Conservation (phyloP, 2,113 vertebrate species). For the Mandrillus leucophaeus region DNA sequence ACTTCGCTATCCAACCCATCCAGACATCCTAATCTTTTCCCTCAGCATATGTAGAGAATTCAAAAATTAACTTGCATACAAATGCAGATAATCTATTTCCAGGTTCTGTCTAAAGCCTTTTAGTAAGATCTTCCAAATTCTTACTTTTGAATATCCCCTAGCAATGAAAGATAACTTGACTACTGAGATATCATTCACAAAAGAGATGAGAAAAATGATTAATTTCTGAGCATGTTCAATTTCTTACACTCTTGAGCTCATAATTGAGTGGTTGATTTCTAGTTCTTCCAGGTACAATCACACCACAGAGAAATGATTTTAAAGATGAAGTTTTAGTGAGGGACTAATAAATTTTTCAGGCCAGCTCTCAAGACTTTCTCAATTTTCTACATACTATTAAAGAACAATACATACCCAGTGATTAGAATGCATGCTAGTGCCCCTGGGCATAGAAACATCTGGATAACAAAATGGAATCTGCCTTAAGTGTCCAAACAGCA, state of each 20-base stretch:
- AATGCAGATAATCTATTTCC: neutral
- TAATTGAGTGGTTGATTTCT: neutral
- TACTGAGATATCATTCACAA: neutral
- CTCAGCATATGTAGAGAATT: neutral
- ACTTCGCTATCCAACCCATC: neutral
- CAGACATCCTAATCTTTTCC: neutral
- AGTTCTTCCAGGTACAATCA: conserved; percentile 33
- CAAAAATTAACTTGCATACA: neutral
- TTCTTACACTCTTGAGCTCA: neutral
- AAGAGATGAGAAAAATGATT: neutral
- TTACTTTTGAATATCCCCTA: neutral
- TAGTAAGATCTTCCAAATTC: conserved; percentile 8
- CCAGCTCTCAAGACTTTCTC: neutral
- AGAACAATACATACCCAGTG: neutral
- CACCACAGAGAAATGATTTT: neutral
- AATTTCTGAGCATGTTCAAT: conserved; percentile 24
- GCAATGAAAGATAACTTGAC: conserved; percentile 6
- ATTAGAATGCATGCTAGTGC: neutral
- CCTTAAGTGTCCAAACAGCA: neutral
- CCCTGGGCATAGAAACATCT: neutral
- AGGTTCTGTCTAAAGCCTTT: neutral
- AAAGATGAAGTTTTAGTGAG: conserved; percentile 4
- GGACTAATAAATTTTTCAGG: neutral
- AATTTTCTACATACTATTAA: neutral
- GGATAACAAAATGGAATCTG: neutral